phyloP scores from a whole-genome alignment of 2,888 invertebrate species.

The Pollenia griseotomentosa region DNA sequence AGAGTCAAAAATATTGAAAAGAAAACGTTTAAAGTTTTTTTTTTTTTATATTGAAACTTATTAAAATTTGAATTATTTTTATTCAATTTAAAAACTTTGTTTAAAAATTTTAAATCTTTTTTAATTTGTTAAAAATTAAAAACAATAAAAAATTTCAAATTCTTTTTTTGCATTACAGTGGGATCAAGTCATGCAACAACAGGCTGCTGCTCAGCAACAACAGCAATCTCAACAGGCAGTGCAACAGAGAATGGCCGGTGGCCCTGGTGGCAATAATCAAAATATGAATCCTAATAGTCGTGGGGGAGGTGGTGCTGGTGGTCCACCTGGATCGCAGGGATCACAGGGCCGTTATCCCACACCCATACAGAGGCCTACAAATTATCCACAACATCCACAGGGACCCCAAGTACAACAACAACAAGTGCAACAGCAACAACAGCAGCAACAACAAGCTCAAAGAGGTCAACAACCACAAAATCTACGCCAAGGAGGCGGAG shows the following conservation, averaged over 20 bases:
- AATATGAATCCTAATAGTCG: constrained; percentile 77
- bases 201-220: constrained; percentile 77
- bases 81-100: too few relatives aligned
- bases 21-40: background rate
- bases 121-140: too few relatives aligned
- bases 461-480: constrained; percentile 78
- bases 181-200: constrained; percentile 85
- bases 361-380: constrained; percentile 84
- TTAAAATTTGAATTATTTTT: too few relatives aligned
- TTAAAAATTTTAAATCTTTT: background rate
- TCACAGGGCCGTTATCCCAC: constrained; percentile 83
- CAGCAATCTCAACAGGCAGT: constrained; percentile 75
- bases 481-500: constrained; percentile 78
- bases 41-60: too few relatives aligned
- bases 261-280: constrained; percentile 76
- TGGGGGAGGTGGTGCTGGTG: constrained; percentile 77
- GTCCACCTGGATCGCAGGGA: constrained; percentile 77
- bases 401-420: constrained; percentile 77
- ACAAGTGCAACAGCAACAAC: constrained; percentile 78
- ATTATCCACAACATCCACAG: constrained; percentile 83
- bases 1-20: too few relatives aligned
- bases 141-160: too few relatives aligned
- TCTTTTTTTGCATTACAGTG: constrained; percentile 77
- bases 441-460: constrained; percentile 78
- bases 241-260: constrained; percentile 77